phyloP scores from a whole-genome alignment of 2,113 vertebrate species.

The Syngnathus floridae region DNA sequence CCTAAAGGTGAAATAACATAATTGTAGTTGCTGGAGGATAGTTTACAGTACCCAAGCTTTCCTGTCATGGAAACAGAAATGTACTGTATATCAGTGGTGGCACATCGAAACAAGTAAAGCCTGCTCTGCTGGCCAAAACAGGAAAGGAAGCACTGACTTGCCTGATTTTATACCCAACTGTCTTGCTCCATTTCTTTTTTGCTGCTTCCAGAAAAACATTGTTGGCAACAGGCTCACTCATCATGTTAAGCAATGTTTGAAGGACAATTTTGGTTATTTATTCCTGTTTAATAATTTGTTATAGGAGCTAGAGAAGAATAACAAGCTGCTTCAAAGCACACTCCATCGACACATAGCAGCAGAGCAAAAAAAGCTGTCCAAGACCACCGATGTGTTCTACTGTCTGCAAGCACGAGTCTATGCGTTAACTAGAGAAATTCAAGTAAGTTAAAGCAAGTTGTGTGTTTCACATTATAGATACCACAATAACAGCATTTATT shows the following conservation, averaged over 20 bases:
- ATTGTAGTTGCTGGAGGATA: too few relatives aligned
- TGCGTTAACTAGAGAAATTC: background rate
- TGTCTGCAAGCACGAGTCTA: constrained; percentile 6
- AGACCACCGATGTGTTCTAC: constrained; percentile 1
- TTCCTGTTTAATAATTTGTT: background rate
- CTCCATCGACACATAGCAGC: constrained; percentile 6
- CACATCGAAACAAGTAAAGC: too few relatives aligned
- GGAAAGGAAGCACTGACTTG: too few relatives aligned
- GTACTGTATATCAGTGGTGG: too few relatives aligned
- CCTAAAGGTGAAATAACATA: too few relatives aligned
- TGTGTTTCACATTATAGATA: background rate
- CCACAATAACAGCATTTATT: background rate
- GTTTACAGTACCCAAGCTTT: too few relatives aligned
- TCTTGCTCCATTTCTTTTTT: too few relatives aligned
- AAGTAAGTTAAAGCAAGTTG: background rate
- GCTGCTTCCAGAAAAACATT: background rate
- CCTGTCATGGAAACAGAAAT: too few relatives aligned
- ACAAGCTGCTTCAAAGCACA: constrained; percentile 2
- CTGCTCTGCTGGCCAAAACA: too few relatives aligned
- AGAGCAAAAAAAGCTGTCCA: constrained; percentile 1
- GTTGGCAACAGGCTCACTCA: background rate
- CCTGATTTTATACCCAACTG: too few relatives aligned
- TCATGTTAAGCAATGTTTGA: background rate
- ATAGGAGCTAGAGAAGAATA: background rate
- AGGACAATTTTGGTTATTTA: background rate